Base-by-base conservation (phyloP, 2,888 invertebrate genomes). In the Griposia aprilina region DNA sequence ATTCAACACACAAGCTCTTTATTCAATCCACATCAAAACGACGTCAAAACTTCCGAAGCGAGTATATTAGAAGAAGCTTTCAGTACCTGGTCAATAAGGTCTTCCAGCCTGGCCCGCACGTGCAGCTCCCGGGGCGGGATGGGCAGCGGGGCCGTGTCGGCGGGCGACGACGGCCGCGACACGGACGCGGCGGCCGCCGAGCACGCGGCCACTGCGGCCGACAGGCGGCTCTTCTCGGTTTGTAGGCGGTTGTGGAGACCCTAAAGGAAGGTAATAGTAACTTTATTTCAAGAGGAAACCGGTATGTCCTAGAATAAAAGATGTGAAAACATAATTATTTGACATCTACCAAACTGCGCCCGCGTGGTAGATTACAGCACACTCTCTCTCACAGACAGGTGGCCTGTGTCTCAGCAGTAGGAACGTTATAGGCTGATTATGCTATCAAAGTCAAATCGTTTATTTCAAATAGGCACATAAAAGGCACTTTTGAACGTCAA, bases 121-220 rank as follows among this genome's bases (percentile, higher is more conserved):
- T 98, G 97, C 15, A 99, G 97, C 94, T 99, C 99, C 79, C 98
- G 97, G 78, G 98, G 98, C 17, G 99, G 99, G 84, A 99, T 98
- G 26, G 98, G 98, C 82, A 98, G 98, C 68, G 98, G 98, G 23
- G 98, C 98, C 0, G 98, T 97, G 93, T 99, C 99, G 74, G 99
- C 97, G 0, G 99, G 99, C 75, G 99, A 99, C 59, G 98, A 98
- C 0, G 99, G 99, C 8, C 99, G 97, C 74, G 99, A 99, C 45
- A 99, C 98, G 0, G 98, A 99, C 2, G 99, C 98, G 0, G 99
- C 98, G 0, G 99, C 99, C 5, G 99, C 99, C 90, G 99, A 99
- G 92, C 99, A 99, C 0, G 99, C 99, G 88, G 99, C 99, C 1
- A 99, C 98, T 0, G 99, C 99, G 0, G 98, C 97, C 0, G 98